Conservation (phyloP, 2,888 invertebrate genomes). For the Drosophila subquinaria region DNA sequence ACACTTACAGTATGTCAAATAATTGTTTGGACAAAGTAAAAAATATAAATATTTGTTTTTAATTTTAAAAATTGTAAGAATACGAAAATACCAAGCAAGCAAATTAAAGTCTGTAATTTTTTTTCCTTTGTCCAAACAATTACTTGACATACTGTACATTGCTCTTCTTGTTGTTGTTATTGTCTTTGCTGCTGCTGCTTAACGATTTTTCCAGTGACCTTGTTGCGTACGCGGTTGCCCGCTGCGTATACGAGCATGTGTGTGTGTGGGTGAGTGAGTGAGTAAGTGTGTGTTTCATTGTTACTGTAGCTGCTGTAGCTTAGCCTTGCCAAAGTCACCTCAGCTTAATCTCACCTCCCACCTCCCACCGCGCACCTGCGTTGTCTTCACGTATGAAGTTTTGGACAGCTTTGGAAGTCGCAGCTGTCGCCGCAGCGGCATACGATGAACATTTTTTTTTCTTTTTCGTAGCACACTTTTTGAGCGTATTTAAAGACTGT, state of each 20-base stretch:
- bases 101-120: background rate
- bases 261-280: slow-evolving; percentile 18
- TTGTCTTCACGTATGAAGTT: slow-evolving; percentile 31
- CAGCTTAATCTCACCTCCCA: slow-evolving; percentile 38
- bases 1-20: slow-evolving; percentile 31
- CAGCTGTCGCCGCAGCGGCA: slow-evolving; percentile 46
- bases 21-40: background rate
- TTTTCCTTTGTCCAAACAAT: background rate
- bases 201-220: slow-evolving; percentile 86
- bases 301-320: slow-evolving; percentile 29
- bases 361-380: slow-evolving; percentile 46
- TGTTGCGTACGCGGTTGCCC: slow-evolving; percentile 83
- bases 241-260: slow-evolving; percentile 47
- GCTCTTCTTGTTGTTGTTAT: slow-evolving; percentile 35
- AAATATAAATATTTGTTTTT: background rate
- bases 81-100: too few species aligned
- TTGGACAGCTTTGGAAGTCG: slow-evolving; percentile 41
- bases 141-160: slow-evolving; percentile 5
- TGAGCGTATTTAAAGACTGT: slow-evolving; percentile 39
- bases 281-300: slow-evolving; percentile 37
- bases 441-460: slow-evolving; percentile 27
- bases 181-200: slow-evolving; percentile 64
- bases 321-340: slow-evolving; percentile 55
- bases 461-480: slow-evolving; percentile 63
- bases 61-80: too few species aligned